A percentile compares a stretch with the other conserved stretches of the same genome.
Evolutionary conservation across 2,113 vertebrate species (phyloP).

Genomic region (Boulengeromyrus knoepffleri): DNA sequence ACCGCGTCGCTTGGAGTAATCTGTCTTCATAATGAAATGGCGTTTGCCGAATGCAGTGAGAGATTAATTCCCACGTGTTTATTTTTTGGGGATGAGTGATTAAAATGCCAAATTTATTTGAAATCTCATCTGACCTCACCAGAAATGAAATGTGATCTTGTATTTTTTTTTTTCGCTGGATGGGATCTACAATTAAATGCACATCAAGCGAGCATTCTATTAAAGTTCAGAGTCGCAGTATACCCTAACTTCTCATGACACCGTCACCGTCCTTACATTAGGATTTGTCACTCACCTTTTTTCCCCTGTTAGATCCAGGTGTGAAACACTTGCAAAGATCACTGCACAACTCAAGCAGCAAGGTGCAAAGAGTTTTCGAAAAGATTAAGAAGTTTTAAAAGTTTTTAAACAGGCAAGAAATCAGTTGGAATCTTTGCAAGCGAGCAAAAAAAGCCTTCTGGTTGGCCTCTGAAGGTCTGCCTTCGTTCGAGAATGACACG

Average conservation of each 20-base stretch:
- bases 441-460: neutral
- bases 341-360: neutral
- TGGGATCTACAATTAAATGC: neutral
- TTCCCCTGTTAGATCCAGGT: slow-evolving; percentile 22
- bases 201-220: neutral
- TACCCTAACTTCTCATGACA: neutral
- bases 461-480: neutral
- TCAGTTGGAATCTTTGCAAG: neutral
- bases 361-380: neutral
- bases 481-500: neutral
- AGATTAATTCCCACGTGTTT: neutral
- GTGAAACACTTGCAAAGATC: neutral
- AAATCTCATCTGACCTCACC: neutral
- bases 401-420: neutral
- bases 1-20: neutral
- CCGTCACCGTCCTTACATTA: neutral
- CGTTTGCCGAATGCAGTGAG: neutral
- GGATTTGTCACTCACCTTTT: slow-evolving; percentile 27
- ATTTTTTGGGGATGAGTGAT: neutral
- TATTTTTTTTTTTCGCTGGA: neutral
- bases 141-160: neutral
- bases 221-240: neutral
- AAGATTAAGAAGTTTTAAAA: slow-evolving; percentile 17
- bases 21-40: slow-evolving; percentile 3
- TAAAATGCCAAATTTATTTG: neutral